Base-by-base conservation (phyloP, 2,797 vertebrate genomes). In the Bradypus variegatus region DNA sequence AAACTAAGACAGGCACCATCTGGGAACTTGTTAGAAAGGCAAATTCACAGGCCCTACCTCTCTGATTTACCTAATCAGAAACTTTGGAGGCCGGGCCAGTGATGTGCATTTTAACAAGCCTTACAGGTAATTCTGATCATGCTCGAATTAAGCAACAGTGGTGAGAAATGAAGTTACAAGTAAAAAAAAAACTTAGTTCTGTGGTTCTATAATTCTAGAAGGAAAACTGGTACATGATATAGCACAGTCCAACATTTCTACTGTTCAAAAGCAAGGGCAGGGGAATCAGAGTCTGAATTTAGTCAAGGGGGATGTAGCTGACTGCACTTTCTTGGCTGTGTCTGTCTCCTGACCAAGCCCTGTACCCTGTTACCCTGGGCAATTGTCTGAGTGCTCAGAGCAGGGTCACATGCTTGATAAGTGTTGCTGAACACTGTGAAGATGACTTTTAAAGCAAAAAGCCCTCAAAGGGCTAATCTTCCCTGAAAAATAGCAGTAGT, bases 191-290 rank as follows among this genome's bases (percentile, higher is more conserved):
- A 29, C 14, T 77, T 2, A 67, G 7, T 14, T n/a, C 10, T 45
- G 10, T 0, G 27, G 21, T 8, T 58, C 79, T 27, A 8, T 10
- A 10, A 10, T 13, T 36, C 70, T 23, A 18, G n/a, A 64, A 75
- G 76, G 33, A 69, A 86, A 82, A 53, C 27, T 6, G 76, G 86
- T 36, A 50, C 2, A 25, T 16, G 16, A 78, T 4, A 38, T 3
- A 65, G 41, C 36, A 69, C 1, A 0, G 19, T 29, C 58, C n/a
- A 70, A 6, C 41, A 67, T 67, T n/a, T 65, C 64, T 31, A 55
- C 14, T 1, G 0, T 0, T 55, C 21, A 5, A 60, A 73, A 81
- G 33, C 5, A 25, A 58, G 14, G 55, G 55, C 72, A 14, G 0
- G 16, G 8, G 41, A 5, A 76, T 48, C 4, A 7, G 77, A 36